Conservation (phyloP, 2,888 invertebrate species). For the Autographa gamma region DNA sequence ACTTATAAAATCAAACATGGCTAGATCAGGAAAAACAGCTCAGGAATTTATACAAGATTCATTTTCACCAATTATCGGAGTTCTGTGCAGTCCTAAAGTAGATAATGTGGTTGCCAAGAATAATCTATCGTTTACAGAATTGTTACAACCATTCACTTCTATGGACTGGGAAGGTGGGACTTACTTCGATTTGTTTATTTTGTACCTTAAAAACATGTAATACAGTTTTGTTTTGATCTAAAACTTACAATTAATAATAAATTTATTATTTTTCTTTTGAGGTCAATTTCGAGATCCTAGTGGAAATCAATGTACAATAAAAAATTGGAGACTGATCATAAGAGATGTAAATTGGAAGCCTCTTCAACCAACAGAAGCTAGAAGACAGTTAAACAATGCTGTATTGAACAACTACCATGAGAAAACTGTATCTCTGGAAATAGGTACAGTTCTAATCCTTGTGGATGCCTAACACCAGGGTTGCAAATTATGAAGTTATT, state of each 20-base stretch:
- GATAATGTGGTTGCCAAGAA: conserved; percentile 96
- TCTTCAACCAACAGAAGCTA: conserved; percentile 94
- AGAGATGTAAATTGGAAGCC: conserved; percentile 95
- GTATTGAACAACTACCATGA: conserved; percentile 90
- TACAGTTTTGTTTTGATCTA: neutral
- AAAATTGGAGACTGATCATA: conserved; percentile 93
- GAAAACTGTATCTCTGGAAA: conserved; percentile 86
- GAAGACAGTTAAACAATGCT: conserved; percentile 95
- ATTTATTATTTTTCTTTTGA: conserved; percentile 66
- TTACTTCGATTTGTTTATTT: neutral
- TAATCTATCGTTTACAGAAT: conserved; percentile 96
- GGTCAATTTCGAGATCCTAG: conserved; percentile 95
- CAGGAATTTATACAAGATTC: conserved; percentile 96
- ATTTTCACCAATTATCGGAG: conserved; percentile 96
- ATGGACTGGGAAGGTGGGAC: conserved; percentile 89
- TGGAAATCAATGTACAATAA: conserved; percentile 92
- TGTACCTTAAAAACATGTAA: neutral
- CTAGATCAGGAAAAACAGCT: conserved; percentile 86
- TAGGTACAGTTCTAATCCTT: conserved; percentile 79
- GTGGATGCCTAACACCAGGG: neutral
- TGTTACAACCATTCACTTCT: conserved; percentile 96
- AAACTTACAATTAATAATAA: neutral
- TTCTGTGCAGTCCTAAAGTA: conserved; percentile 94
- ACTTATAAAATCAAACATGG: conserved; percentile 58
- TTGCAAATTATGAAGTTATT: too few relatives aligned